phyloP scores from a whole-genome alignment of 2,113 vertebrate species.

The Osmerus eperlanus region DNA sequence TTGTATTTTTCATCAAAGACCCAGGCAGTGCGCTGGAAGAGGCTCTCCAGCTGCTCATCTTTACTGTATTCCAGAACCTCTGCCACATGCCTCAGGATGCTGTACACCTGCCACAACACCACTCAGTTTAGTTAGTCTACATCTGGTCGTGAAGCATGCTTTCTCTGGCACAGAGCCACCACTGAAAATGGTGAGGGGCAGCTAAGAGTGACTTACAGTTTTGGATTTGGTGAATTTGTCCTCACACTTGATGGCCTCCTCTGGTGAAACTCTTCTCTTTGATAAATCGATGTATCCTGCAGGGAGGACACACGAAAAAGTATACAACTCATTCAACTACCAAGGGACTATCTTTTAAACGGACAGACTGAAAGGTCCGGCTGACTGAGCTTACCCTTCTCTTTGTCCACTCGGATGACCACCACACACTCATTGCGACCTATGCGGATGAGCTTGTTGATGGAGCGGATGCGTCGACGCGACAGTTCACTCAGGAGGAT shows the following conservation, averaged over 20 bases:
- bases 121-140: not conserved
- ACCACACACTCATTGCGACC: slow-evolving; percentile 97
- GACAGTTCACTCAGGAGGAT: slow-evolving; percentile 96
- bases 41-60: slow-evolving; percentile 94
- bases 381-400: slow-evolving; percentile 81
- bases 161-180: not conserved
- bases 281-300: slow-evolving; percentile 97
- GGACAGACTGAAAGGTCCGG: not conserved
- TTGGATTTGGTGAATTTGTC: slow-evolving; percentile 99
- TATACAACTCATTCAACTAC: not conserved
- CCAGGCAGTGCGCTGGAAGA: slow-evolving; percentile 97
- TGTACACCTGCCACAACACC: slow-evolving; percentile 83
- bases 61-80: slow-evolving; percentile 96
- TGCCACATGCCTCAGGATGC: slow-evolving; percentile 95
- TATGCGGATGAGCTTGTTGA: slow-evolving; percentile 98
- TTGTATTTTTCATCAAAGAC: slow-evolving; percentile 98
- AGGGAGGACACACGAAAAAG: not conserved
- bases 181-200: not conserved
- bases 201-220: slow-evolving; percentile 80
- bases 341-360: not conserved
- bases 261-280: slow-evolving; percentile 98
- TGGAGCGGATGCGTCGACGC: slow-evolving; percentile 93
- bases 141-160: not conserved
- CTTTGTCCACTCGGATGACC: slow-evolving; percentile 97
- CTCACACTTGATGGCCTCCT: slow-evolving; percentile 98